Conservation (phyloP, 2,113 vertebrate species). For the Hydropotes inermis region DNA sequence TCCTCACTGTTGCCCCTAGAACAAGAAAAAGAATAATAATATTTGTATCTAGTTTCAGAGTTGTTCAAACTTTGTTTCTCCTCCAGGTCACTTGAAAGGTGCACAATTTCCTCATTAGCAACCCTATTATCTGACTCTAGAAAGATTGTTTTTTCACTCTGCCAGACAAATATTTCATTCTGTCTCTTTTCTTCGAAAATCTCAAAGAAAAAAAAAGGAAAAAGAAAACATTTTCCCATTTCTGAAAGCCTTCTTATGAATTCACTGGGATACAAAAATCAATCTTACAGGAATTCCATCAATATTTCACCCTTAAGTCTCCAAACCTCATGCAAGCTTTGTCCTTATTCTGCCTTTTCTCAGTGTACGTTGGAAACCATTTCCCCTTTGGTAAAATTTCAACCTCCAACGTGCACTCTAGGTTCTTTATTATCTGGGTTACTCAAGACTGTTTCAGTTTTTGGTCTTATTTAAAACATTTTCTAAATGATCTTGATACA, state of each 20-base stretch:
- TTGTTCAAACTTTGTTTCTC: not conserved
- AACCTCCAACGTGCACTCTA: not conserved
- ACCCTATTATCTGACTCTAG: not conserved
- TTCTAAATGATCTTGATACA: not conserved
- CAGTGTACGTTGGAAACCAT: not conserved
- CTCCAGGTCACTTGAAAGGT: not conserved
- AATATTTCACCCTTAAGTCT: not conserved
- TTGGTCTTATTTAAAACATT: not conserved
- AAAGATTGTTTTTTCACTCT: not conserved
- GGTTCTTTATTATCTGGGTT: not conserved
- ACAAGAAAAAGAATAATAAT: not conserved
- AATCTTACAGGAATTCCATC: not conserved
- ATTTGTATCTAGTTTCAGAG: not conserved
- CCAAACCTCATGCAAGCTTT: no score
- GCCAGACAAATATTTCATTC: not conserved
- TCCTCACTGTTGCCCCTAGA: not conserved
- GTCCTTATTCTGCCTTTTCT: not conserved
- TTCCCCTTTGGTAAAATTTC: not conserved
- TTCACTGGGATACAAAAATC: not conserved
- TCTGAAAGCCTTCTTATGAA: not conserved
- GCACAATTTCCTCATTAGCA: not conserved
- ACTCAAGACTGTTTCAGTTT: not conserved
- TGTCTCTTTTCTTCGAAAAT: not conserved
- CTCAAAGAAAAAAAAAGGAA: not conserved
- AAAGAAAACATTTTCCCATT: not conserved